Evolutionary conservation across 2,888 invertebrate genomes (phyloP).

Genomic region (Drosophila neonasuta): DNA sequence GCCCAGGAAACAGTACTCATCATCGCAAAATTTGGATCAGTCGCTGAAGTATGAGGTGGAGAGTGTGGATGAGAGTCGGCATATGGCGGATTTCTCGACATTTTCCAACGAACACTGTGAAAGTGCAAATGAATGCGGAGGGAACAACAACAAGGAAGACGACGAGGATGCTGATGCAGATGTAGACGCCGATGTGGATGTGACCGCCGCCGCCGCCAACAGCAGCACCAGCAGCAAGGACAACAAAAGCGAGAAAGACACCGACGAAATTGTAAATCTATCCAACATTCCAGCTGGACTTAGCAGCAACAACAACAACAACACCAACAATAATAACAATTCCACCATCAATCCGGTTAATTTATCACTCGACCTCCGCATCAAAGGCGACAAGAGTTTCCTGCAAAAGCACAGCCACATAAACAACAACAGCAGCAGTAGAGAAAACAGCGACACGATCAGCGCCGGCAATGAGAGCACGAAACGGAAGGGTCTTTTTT

Average conservation of each 20-base stretch:
- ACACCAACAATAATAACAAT: conserved; percentile 83
- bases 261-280: conserved; percentile 69
- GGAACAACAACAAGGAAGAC: conserved; percentile 28
- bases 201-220: neutral
- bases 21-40: conserved; percentile 61
- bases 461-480: conserved; percentile 61
- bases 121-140: conserved; percentile 74
- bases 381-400: conserved; percentile 83
- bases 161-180: conserved; percentile 38
- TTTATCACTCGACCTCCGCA: conserved; percentile 86
- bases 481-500: conserved; percentile 76
- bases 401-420: conserved; percentile 49
- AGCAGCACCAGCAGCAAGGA: conserved; percentile 48
- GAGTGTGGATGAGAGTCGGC: conserved; percentile 60
- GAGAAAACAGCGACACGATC: conserved; percentile 45
- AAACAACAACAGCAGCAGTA: neutral
- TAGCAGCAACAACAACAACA: conserved; percentile 78
- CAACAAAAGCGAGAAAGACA: conserved; percentile 70
- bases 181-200: conserved; percentile 8
- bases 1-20: conserved; percentile 58
- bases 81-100: conserved; percentile 49
- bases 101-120: conserved; percentile 75
- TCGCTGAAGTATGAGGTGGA: conserved; percentile 68
- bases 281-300: conserved; percentile 65
- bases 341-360: conserved; percentile 92